Conservation (phyloP, 1,140 invertebrate genomes). For the Drosophila azteca region DNA sequence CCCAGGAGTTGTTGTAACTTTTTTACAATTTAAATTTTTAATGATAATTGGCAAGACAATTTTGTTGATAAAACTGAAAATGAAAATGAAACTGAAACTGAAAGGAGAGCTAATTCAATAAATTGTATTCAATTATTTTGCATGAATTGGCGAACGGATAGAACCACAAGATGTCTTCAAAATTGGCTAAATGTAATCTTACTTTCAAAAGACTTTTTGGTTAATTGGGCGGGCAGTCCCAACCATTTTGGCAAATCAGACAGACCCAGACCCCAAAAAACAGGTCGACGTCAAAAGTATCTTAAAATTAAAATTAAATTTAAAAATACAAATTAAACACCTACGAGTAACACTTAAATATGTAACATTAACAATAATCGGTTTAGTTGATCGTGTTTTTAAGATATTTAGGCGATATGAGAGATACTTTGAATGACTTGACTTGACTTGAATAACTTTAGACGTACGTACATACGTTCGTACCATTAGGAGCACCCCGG, state of each 20-base stretch:
- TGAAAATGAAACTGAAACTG: neutral
- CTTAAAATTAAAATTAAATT: no score
- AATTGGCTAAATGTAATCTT: constrained; percentile 68
- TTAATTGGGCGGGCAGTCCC: constrained; percentile 38
- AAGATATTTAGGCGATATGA: constrained; percentile 42
- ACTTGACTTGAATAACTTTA: constrained; percentile 49
- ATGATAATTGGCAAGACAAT: constrained; percentile 70
- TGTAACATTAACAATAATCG: constrained; percentile 51
- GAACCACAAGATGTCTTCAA: constrained; percentile 80
- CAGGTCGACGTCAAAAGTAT: neutral
- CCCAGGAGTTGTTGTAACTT: constrained; percentile 73
- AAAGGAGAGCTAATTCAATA: constrained; percentile 11
- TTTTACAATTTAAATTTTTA: constrained; percentile 75
- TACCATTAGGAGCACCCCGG: constrained; percentile 35
- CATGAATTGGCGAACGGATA: constrained; percentile 41
- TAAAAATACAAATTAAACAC: constrained; percentile 12
- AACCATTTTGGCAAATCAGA: constrained; percentile 37
- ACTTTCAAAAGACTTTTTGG: constrained; percentile 74
- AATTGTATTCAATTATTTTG: constrained; percentile 67
- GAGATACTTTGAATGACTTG: constrained; percentile 50
- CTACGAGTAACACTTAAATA: constrained; percentile 22
- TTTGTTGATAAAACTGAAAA: constrained; percentile 53
- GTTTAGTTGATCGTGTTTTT: constrained; percentile 39
- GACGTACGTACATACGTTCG: constrained; percentile 34
- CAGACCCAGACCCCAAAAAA: constrained; percentile 29